Percentiles rank a stretch among this genome's conserved stretches.
These are phyloP conservation scores for Phengaris alcon DNA, from an alignment of 2,888 invertebrate species.

Conservation along the genomic window DNA sequence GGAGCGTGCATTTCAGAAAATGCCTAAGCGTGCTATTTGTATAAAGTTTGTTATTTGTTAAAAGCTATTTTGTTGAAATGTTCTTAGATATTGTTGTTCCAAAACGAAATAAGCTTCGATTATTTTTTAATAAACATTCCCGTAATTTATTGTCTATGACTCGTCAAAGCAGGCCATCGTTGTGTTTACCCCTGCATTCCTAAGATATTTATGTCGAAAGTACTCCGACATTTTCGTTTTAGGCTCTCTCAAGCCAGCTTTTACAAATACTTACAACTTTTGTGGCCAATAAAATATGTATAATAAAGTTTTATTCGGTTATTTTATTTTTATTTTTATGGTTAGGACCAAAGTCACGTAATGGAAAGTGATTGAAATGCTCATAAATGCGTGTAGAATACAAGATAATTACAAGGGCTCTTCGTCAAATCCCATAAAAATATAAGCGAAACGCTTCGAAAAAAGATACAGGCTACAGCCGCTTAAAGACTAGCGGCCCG, in stretches of 20 bases:
- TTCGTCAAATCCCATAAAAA: no score
- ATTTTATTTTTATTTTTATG: conserved; percentile 2
- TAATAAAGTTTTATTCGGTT: conserved; percentile 15
- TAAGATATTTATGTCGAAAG: not conserved
- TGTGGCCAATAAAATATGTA: conserved; percentile 18
- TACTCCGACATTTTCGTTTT: conserved; percentile 1
- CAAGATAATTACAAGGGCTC: no score
- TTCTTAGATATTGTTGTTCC: not conserved
- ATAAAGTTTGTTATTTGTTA: not conserved
- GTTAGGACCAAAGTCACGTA: not conserved
- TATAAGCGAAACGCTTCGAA: no score
- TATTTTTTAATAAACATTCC: not conserved
- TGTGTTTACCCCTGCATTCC: not conserved
- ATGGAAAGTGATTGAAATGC: not conserved
- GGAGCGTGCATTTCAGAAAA: not conserved
- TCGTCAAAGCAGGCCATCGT: conserved; percentile 4
- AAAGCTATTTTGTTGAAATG: not conserved
- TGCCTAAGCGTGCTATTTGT: not conserved
- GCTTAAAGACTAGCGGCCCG: no score
- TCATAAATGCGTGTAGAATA: not conserved
- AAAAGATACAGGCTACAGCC: no score
- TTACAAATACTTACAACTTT: conserved; percentile 15
- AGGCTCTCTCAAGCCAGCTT: not conserved
- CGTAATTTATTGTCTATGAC: not conserved
- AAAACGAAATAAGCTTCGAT: not conserved